Base-by-base conservation (phyloP, 2,888 invertebrate species). In the Eupithecia pulchellata region DNA sequence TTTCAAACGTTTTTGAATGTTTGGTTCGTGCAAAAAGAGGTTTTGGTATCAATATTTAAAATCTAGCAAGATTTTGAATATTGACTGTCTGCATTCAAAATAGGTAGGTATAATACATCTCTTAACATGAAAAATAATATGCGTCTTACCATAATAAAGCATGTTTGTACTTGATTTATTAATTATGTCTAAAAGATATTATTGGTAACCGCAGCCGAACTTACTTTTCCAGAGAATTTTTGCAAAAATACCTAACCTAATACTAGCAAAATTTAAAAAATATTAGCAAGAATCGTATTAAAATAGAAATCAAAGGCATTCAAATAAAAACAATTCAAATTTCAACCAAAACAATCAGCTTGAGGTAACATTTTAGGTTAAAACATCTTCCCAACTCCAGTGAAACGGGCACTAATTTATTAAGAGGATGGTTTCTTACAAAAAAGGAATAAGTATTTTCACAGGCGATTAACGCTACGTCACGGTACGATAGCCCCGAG, bases 391-490 rank as follows among this genome's bases (percentile, higher is more conserved):
- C 57, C 69, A 66, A 65, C 71, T 66, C n/a, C 55, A 55, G 30
- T 55, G 42, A 39, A 55, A n/a, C 60, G n/a, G 17, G 32, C 55
- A 57, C 64, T 73, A 66, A 71, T 70, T 70, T 73, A 72, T 69
- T 47, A 69, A 68, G 27, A 65, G 42, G 57, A 77, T 72, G 36
- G 73, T 64, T 75, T 70, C 63, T 70, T 66, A 30, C 58, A 72
- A 63, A 73, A 76, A 36, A 71, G 64, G 25, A 64, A 64, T 36
- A 72, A 47, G 57, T 75, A 61, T 72, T 78, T 72, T 72, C 69
- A 75, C 66, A 74, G 70, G 61, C 70, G 71, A 78, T 77, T 78
- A 80, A 79, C 75, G 82, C 78, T 78, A 79, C 69, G 70, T 75
- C 75, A 80, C 73, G 77, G 75, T 69, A 74, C 79, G 72, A 74